Evolutionary conservation across 1,140 invertebrate genomes (phyloP), one percentile per base, ranked within the genome.

Genomic region (Apis florea): DNA sequence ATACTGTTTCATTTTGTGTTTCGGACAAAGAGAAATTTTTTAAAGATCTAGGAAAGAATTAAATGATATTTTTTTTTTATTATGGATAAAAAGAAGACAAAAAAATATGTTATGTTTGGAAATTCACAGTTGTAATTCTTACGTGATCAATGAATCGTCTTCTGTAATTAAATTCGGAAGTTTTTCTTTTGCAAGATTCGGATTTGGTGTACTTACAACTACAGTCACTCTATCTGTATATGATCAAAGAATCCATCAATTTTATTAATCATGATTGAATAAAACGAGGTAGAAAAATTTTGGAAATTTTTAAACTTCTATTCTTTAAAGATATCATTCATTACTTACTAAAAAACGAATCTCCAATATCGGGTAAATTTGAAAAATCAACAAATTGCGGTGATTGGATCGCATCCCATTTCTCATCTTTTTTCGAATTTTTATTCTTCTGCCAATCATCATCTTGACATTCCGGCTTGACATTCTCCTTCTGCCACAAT

Each of bases 291-390:
- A 1, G 15, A 31, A 63, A 63, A 63, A 40, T 40, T 31, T 1
- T 9, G 6, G 13, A 6, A 61, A 4, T 24, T 24, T 61, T 15
- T 54, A 6, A 19, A 54, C 17, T 19, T 19, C 6, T 21, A 54
- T 54, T 59, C 15, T 59, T 59, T 9, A 11, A 24, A 21, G 15
- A 11, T n/a, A 11, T 8, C n/a, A 13, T 58, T 54, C 5, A 8
- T 47, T 31, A 67, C 70, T 82, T 78, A 89, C 89, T 80, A 40
- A 89, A 89, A 77, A 77, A 88, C 24, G 82, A 76, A 61, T 85
- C 85, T 4, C 51, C 47, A 10, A 40, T 51, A 17, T 83, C 54
- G 0, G 79, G 51, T 13, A 63, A 15, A 66, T 82, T 56, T 3
- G 58, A 11, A 54, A 89, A 86, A 71, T 87, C 81, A 0, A 89